Conservation (phyloP, 2,797 vertebrate species). For the Takifugu rubripes region DNA sequence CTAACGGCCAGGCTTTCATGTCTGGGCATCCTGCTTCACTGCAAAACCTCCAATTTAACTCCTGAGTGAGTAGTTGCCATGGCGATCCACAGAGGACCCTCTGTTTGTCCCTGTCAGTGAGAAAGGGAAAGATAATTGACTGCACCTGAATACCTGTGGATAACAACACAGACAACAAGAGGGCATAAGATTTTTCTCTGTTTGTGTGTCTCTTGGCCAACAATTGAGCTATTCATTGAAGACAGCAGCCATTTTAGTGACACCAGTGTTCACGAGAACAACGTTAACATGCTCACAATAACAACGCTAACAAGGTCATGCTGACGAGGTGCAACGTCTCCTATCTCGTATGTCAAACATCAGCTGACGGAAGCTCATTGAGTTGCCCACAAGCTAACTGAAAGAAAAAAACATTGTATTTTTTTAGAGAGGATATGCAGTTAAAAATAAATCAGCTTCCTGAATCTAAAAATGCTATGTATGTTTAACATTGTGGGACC, state of each 20-base stretch:
- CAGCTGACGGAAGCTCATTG: no score
- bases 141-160: constrained; percentile 18
- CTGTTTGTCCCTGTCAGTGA: constrained; percentile 40
- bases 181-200: background rate
- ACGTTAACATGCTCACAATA: no score
- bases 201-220: background rate
- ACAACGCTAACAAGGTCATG: no score
- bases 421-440: no score
- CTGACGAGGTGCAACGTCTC: no score
- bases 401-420: no score
- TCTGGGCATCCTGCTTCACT: constrained; percentile 1
- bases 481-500: no score
- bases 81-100: constrained; percentile 50
- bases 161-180: constrained; percentile 7
- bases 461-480: no score
- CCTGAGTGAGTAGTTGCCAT: constrained; percentile 58
- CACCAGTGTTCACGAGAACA: background rate
- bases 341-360: no score
- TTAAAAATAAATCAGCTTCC: no score
- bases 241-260: background rate
- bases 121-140: constrained; percentile 38
- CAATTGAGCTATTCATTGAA: background rate
- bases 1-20: constrained; percentile 23
- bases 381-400: no score
- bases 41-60: constrained; percentile 10